Evolutionary conservation across 2,888 invertebrate genomes (phyloP).

Genomic region (Lepidonotus clava): DNA sequence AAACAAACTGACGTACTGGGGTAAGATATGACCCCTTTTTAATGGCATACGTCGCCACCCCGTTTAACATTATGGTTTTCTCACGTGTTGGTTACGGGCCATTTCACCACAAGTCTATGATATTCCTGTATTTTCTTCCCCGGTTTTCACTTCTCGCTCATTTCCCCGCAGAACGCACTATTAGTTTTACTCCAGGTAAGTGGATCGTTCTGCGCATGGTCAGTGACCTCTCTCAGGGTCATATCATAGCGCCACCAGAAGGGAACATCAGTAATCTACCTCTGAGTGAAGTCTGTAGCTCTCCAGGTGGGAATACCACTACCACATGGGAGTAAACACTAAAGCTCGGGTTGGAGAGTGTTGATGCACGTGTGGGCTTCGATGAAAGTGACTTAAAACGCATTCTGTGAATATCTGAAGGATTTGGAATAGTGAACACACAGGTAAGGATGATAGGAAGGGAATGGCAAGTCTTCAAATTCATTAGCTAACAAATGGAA

Average conservation of each 20-base stretch:
- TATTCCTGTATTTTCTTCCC: neutral
- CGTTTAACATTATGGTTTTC: neutral
- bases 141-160: too few relatives aligned
- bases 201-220: neutral
- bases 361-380: neutral
- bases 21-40: too few relatives aligned
- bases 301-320: too few relatives aligned
- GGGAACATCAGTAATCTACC: neutral
- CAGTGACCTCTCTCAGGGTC: slow-evolving; percentile 29
- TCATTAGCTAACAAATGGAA: too few relatives aligned
- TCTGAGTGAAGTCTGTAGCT: neutral
- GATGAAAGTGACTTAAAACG: neutral
- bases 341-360: too few relatives aligned
- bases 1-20: too few relatives aligned
- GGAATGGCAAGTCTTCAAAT: too few relatives aligned
- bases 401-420: slow-evolving; percentile 14
- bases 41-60: neutral
- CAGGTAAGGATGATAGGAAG: too few relatives aligned
- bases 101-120: neutral
- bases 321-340: too few relatives aligned
- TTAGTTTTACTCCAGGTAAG: neutral
- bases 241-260: neutral
- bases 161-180: neutral
- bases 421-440: too few relatives aligned
- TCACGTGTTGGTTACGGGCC: neutral